Evolutionary conservation across 1,140 invertebrate genomes (phyloP).

Genomic region (Pteromalus puparum): DNA sequence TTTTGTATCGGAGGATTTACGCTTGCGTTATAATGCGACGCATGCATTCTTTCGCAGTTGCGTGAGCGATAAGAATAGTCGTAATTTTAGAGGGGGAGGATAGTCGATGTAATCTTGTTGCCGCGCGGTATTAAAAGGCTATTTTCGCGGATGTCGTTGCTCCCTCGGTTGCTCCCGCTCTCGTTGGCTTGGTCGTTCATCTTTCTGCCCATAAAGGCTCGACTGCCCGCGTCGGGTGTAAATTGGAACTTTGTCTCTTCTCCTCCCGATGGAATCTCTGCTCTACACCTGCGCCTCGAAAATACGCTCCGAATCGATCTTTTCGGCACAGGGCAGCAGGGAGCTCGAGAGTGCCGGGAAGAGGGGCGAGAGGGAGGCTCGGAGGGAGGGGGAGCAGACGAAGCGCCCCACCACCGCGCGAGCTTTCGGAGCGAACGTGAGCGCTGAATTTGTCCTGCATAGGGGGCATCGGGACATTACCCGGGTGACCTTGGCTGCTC

Average conservation of each 20-base stretch:
- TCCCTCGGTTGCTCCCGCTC: not conserved
- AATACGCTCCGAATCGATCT: no score
- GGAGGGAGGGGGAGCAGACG: not conserved
- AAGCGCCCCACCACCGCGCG: conserved; percentile 51
- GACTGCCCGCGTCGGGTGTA: not conserved
- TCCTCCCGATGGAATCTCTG: no score
- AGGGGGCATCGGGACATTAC: conserved; percentile 76
- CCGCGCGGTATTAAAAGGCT: not conserved
- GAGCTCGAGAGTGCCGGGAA: not conserved
- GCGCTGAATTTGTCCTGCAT: conserved; percentile 74
- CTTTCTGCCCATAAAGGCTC: not conserved
- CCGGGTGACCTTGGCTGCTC: conserved; percentile 74
- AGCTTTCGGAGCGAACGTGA: conserved; percentile 55
- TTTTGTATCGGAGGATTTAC: not conserved
- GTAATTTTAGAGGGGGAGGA: conserved; percentile 11
- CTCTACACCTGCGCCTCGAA: no score
- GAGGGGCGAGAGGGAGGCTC: no score
- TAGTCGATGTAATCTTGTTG: conserved; percentile 29
- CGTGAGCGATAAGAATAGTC: conserved; percentile 42
- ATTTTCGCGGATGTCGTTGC: conserved; percentile 3
- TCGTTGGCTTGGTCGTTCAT: not conserved
- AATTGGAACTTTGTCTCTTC: not conserved
- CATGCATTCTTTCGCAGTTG: conserved; percentile 31
- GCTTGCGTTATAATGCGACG: not conserved
- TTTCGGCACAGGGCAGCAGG: no score